These are phyloP conservation scores for Calliopsis andreniformis DNA, from an alignment of 1,140 invertebrate species.

Conservation along the genomic window DNA sequence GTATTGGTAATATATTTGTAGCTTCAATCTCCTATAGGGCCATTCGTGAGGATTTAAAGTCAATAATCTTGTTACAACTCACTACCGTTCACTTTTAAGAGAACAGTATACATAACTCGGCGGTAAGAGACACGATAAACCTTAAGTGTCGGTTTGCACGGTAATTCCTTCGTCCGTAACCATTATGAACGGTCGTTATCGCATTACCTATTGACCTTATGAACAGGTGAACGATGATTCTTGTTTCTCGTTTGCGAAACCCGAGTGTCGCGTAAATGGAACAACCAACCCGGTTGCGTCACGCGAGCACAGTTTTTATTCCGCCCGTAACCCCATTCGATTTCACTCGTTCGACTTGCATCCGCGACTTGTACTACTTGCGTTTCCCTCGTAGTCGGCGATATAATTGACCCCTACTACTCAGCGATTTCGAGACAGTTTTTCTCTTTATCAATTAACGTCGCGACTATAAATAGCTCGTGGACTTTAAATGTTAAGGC, in stretches of 20 bases:
- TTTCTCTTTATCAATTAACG: too few relatives aligned
- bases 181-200: slow-evolving; percentile 70
- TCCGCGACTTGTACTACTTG: too few relatives aligned
- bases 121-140: slow-evolving; percentile 70
- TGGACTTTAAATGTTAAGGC: too few relatives aligned
- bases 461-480: too few relatives aligned
- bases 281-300: not conserved
- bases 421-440: not conserved
- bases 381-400: too few relatives aligned
- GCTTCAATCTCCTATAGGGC: slow-evolving; percentile 67
- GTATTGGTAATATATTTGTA: slow-evolving; percentile 68
- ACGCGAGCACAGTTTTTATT: not conserved
- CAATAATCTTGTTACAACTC: slow-evolving; percentile 71
- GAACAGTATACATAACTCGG: slow-evolving; percentile 68
- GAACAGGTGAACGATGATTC: slow-evolving; percentile 65
- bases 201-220: slow-evolving; percentile 69
- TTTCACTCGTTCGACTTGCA: not conserved
- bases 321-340: not conserved
- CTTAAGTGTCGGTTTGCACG: slow-evolving; percentile 70
- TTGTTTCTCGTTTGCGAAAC: slow-evolving; percentile 23
- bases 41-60: slow-evolving; percentile 68
- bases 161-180: slow-evolving; percentile 69
- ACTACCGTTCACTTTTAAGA: slow-evolving; percentile 70
- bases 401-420: not conserved
- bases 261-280: slow-evolving; percentile 4